Evolutionary conservation across 2,113 vertebrate genomes (phyloP).

Genomic region (Istiophorus platypterus): DNA sequence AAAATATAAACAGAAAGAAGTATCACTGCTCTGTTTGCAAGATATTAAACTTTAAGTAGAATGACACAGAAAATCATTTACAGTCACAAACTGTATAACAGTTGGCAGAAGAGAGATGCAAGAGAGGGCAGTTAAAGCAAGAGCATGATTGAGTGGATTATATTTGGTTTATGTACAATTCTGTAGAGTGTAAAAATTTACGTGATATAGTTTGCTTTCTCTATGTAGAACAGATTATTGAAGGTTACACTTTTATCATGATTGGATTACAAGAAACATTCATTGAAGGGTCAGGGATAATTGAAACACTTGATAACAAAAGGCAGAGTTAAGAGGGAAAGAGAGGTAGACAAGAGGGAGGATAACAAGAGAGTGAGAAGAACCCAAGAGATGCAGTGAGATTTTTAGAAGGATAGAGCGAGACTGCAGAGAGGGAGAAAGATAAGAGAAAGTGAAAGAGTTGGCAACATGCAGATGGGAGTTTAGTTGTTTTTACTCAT

Average conservation of each 20-base stretch:
- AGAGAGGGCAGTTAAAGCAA: slow-evolving; percentile 78
- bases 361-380: slow-evolving; percentile 23
- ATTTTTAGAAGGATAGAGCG: slow-evolving; percentile 55
- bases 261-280: slow-evolving; percentile 85
- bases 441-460: slow-evolving; percentile 50
- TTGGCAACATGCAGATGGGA: slow-evolving; percentile 80
- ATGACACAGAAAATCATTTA: slow-evolving; percentile 88
- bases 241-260: slow-evolving; percentile 81
- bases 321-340: slow-evolving; percentile 60
- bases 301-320: slow-evolving; percentile 75
- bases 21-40: slow-evolving; percentile 83
- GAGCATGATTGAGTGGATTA: slow-evolving; percentile 72
- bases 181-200: slow-evolving; percentile 80
- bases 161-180: slow-evolving; percentile 81
- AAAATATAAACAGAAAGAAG: slow-evolving; percentile 86
- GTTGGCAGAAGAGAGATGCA: slow-evolving; percentile 77
- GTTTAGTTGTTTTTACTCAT: slow-evolving; percentile 90
- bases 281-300: slow-evolving; percentile 73
- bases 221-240: slow-evolving; percentile 77
- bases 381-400: slow-evolving; percentile 51
- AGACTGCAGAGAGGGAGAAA: slow-evolving; percentile 46
- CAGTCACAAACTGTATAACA: slow-evolving; percentile 92
- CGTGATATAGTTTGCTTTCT: slow-evolving; percentile 62
- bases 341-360: slow-evolving; percentile 58
- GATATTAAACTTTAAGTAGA: slow-evolving; percentile 85